Percentiles rank a stretch among this genome's conserved stretches.
These are phyloP conservation scores for Drosophila parthenogenetica DNA, from an alignment of 2,888 invertebrate genomes.

Conservation along the genomic window DNA sequence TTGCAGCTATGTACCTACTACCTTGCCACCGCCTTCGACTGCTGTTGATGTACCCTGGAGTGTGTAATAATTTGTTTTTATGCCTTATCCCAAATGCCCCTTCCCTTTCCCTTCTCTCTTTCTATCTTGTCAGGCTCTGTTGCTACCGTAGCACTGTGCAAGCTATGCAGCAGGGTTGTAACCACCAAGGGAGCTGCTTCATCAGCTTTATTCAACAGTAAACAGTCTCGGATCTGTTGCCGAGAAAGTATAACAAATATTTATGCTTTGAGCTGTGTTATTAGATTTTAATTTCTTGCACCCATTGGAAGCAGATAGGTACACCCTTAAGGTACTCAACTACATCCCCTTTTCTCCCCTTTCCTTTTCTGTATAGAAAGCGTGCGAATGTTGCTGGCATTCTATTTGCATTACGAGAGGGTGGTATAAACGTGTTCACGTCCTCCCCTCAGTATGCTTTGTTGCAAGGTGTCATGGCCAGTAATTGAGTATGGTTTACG, in stretches of 20 bases:
- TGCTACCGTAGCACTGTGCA: background rate
- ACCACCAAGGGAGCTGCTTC: conserved; percentile 42
- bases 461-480: conserved; percentile 76
- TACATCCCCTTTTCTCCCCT: background rate
- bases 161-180: conserved; percentile 51
- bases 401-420: conserved; percentile 66
- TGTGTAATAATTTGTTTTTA: conserved; percentile 77
- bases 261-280: conserved; percentile 78
- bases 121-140: background rate
- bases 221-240: conserved; percentile 53
- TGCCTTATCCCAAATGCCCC: conserved; percentile 29
- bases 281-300: conserved; percentile 80
- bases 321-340: conserved; percentile 48
- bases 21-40: conserved; percentile 4
- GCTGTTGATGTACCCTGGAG: conserved; percentile 38
- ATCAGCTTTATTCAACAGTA: conserved; percentile 50
- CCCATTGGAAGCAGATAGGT: conserved; percentile 63
- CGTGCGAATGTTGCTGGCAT: conserved; percentile 71
- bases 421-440: conserved; percentile 25
- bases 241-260: conserved; percentile 75
- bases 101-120: background rate
- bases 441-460: conserved; percentile 18
- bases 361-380: conserved; percentile 23
- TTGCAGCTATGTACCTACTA: conserved; percentile 54
- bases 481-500: conserved; percentile 75